Evolutionary conservation across 2,888 invertebrate species (phyloP).

Genomic region (Dysmachus trigonus): DNA sequence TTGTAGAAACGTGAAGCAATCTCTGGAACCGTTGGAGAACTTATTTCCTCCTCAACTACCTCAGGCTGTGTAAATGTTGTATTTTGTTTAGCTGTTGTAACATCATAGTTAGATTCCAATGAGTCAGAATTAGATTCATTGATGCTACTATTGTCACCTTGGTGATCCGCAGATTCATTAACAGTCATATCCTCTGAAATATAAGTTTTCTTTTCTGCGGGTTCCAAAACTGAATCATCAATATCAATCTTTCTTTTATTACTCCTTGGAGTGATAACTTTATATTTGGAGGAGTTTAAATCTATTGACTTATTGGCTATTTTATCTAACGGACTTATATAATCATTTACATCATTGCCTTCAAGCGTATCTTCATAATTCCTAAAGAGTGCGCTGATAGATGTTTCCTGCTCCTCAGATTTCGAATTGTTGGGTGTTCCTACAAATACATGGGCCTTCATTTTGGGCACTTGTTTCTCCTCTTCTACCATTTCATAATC

Average conservation of each 20-base stretch:
- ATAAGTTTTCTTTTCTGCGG: background rate
- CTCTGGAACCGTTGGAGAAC: background rate
- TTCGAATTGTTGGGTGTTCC: background rate
- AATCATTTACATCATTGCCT: background rate
- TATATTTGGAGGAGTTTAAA: background rate
- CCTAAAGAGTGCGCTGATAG: background rate
- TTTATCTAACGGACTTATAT: background rate
- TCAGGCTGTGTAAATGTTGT: background rate
- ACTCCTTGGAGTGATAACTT: background rate
- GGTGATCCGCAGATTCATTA: background rate
- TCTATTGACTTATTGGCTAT: background rate
- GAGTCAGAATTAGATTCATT: background rate
- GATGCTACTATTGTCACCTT: background rate
- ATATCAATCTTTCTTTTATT: background rate
- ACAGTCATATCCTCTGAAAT: background rate
- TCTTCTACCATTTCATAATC: background rate
- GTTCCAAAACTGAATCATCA: background rate
- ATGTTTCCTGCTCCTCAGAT: background rate
- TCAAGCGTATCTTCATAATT: background rate
- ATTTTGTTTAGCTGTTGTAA: background rate
- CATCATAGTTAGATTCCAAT: background rate
- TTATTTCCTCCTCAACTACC: background rate
- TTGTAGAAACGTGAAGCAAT: slow-evolving; percentile 56
- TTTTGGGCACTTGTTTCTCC: background rate
- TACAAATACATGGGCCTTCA: slow-evolving; percentile 2